phyloP scores from a whole-genome alignment of 2,113 vertebrate species.

The Apodemus speciosus region DNA sequence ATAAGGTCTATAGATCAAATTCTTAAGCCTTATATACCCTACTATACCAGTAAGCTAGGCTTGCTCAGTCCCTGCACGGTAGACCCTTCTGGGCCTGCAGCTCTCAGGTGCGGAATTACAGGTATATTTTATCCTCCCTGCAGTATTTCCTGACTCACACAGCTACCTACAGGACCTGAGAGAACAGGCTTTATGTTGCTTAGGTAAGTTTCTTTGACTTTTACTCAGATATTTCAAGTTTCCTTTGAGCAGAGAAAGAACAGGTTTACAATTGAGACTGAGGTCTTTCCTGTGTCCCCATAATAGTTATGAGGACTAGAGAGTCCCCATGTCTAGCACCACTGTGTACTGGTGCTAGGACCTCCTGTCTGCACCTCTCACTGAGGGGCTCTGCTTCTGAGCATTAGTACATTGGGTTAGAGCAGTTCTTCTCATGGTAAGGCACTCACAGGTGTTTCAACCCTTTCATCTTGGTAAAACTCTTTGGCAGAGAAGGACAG shows the following conservation, averaged over 20 bases:
- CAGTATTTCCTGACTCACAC: not conserved
- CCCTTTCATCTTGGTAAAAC: slow-evolving; percentile 28
- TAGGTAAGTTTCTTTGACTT: not conserved
- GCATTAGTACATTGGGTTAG: not conserved
- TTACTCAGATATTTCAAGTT: not conserved
- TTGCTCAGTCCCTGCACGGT: rapidly evolving
- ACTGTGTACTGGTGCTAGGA: not conserved
- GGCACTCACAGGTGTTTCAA: slow-evolving; percentile 66
- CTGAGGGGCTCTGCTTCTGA: not conserved
- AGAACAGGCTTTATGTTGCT: not conserved
- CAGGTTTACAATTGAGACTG: not conserved
- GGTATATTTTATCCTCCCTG: not conserved
- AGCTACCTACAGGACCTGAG: not conserved
- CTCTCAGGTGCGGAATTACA: not conserved
- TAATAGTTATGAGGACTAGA: not conserved
- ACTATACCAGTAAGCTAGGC: not conserved
- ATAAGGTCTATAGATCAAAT: not conserved
- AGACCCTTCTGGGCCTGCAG: not conserved
- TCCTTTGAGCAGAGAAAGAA: not conserved
- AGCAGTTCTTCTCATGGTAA: slow-evolving; percentile 38
- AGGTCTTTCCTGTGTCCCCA: not conserved
- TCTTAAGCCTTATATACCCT: not conserved
- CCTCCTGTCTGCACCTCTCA: not conserved
- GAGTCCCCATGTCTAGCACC: not conserved
- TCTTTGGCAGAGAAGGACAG: slow-evolving; percentile 13